Conservation (phyloP, 1,140 invertebrate genomes). For the Mizuhopecten yessoensis region DNA sequence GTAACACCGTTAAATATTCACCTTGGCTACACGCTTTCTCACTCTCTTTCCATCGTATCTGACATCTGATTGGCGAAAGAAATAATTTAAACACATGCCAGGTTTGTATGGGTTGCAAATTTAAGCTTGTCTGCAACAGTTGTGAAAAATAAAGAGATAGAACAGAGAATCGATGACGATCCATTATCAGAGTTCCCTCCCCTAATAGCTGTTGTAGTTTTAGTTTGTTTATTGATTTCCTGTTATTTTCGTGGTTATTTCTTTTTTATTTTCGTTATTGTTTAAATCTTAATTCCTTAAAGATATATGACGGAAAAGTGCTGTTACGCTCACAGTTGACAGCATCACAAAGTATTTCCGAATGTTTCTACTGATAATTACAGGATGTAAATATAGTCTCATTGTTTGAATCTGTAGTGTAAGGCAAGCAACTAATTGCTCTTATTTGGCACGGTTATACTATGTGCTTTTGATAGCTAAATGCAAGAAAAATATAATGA, state of each 20-base stretch:
- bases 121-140: slow-evolving; percentile 8
- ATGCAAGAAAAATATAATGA: too few relatives aligned
- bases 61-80: slow-evolving; percentile 32
- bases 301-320: too few relatives aligned
- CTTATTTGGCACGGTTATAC: too few relatives aligned
- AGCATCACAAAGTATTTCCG: too few relatives aligned
- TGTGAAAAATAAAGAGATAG: neutral
- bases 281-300: too few relatives aligned
- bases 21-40: slow-evolving; percentile 23
- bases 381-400: too few relatives aligned
- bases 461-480: too few relatives aligned
- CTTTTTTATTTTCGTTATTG: neutral
- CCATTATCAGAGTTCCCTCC: slow-evolving; percentile 16
- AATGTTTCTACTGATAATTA: too few relatives aligned
- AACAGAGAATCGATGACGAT: slow-evolving; percentile 36
- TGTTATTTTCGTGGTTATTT: neutral
- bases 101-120: slow-evolving; percentile 33
- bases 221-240: slow-evolving; percentile 20
- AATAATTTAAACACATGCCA: slow-evolving; percentile 39
- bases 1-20: slow-evolving; percentile 39
- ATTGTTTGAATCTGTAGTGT: too few relatives aligned
- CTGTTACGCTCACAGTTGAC: too few relatives aligned
- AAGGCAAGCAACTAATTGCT: too few relatives aligned
- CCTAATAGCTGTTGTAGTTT: slow-evolving; percentile 7
- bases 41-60: slow-evolving; percentile 33